Conservation (phyloP, 2,113 vertebrate genomes). For the Merops nubicus region DNA sequence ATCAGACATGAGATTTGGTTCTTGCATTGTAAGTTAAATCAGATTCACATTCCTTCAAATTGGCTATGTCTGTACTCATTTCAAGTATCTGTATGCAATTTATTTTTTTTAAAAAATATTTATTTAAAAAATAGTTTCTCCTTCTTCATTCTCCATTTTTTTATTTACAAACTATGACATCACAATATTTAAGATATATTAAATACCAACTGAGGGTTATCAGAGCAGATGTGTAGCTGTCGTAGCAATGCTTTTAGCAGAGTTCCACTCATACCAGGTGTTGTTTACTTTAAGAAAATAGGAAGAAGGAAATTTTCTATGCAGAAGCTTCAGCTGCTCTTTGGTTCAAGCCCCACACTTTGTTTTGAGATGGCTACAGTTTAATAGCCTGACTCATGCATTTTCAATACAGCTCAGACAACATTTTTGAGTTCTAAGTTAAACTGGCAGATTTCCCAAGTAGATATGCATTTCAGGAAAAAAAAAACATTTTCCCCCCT, state of each 20-base stretch:
- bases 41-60: background rate
- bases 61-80: background rate
- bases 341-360: background rate
- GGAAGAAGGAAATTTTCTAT: background rate
- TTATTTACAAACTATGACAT: background rate
- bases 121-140: background rate
- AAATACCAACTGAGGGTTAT: background rate
- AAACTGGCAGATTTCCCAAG: background rate
- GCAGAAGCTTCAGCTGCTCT: background rate
- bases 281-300: background rate
- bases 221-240: background rate
- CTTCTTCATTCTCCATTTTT: background rate
- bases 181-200: background rate
- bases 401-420: background rate
- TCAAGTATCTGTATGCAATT: background rate
- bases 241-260: accelerated
- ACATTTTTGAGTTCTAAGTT: background rate
- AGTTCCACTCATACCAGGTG: no score
- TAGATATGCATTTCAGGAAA: background rate
- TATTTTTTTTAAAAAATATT: background rate
- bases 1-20: background rate
- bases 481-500: no score
- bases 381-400: background rate
- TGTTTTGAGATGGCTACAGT: background rate
- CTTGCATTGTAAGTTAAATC: background rate